phyloP scores from a whole-genome alignment of 2,113 vertebrate genomes.

The Synodontis membranacea region DNA sequence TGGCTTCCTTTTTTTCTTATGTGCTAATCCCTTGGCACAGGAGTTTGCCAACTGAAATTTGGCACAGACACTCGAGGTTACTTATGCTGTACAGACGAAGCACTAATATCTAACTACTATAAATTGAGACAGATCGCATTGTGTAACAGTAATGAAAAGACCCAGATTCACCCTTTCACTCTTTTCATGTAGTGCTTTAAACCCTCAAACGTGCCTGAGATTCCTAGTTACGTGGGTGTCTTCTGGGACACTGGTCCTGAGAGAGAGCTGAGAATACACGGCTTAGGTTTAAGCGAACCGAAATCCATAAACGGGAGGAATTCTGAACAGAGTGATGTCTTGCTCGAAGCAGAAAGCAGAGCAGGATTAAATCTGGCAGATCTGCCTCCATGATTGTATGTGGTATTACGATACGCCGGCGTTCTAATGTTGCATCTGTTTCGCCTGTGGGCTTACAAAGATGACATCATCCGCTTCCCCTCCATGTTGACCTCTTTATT shows the following conservation, averaged over 20 bases:
- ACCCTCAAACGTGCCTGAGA: background rate
- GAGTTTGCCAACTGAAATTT: background rate
- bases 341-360: background rate
- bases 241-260: background rate
- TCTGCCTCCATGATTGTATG: slow-evolving; percentile 3
- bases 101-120: background rate
- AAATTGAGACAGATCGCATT: background rate
- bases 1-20: background rate
- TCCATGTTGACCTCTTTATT: slow-evolving; percentile 45
- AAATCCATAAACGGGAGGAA: background rate
- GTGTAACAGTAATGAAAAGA: background rate
- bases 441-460: slow-evolving; percentile 51
- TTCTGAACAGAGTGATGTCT: background rate
- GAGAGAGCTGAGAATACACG: background rate
- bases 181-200: background rate
- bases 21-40: background rate
- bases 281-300: background rate
- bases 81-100: background rate
- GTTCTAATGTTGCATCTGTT: slow-evolving; percentile 53
- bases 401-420: slow-evolving; percentile 55
- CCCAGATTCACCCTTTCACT: background rate
- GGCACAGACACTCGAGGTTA: background rate
- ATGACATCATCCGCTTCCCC: slow-evolving; percentile 40
- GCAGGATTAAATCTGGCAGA: background rate
- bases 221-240: background rate